Evolutionary conservation across 2,113 vertebrate genomes (phyloP).

Genomic region (Falcunculus frontatus): DNA sequence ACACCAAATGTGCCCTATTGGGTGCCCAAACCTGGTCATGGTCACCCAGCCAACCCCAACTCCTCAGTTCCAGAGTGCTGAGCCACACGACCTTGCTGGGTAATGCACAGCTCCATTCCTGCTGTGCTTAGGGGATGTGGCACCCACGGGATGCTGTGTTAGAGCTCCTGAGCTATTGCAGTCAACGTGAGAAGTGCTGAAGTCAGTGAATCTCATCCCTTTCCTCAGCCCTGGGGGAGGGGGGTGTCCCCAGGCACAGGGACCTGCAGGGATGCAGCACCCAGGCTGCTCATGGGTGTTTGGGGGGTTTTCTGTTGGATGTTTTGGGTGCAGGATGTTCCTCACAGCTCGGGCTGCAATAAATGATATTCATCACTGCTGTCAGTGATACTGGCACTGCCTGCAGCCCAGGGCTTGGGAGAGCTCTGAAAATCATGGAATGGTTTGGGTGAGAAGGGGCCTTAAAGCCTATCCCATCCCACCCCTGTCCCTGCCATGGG

Average conservation of each 20-base stretch:
- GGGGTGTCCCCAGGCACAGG: neutral
- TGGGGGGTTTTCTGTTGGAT: accelerated
- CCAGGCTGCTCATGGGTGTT: neutral
- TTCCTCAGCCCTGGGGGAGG: neutral
- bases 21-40: neutral
- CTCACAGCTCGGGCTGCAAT: neutral
- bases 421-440: neutral
- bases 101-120: neutral
- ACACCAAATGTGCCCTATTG: accelerated
- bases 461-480: accelerated
- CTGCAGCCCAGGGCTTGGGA: neutral
- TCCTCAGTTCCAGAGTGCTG: neutral
- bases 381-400: neutral
- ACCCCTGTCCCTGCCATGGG: neutral
- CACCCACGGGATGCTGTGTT: neutral
- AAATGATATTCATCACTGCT: neutral
- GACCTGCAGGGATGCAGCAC: neutral
- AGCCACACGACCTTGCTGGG: accelerated
- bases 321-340: neutral
- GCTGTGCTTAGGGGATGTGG: neutral
- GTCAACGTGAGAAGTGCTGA: neutral
- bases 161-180: neutral
- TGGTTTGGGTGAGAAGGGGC: neutral
- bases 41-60: neutral
- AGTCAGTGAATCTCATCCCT: neutral